Evolutionary conservation across 1,140 invertebrate species (phyloP), one percentile per base, ranked within the genome.

Genomic region (Whitmania pigra): DNA sequence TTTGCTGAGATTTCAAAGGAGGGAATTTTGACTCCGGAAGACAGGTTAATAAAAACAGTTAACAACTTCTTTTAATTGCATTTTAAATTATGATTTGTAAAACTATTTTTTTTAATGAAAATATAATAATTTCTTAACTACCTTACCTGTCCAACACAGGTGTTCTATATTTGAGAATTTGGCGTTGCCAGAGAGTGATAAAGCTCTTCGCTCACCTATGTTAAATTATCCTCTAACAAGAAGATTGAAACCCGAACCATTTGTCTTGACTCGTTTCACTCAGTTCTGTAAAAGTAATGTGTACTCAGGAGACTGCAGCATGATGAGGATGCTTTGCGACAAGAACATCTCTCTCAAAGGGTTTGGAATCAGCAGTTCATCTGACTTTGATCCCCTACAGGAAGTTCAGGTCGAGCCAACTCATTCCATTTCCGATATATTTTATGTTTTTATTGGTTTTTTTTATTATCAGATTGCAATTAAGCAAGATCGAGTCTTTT

Each of bases 1-100:
- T 92, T 92, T 80, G 89, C 89, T 1, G 88, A 88, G 0, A 88
- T 89, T 5, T 89, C 88, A 0, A 83, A 86, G 25, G 90, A 89
- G 0, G 83, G 84, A 40, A 80, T 92, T 2, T 83, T 92, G 17
- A 86, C 86, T 0, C 86, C 79, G 78, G 84, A 88, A 18, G 90
- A 92, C 79, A 72, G 57, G 57, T 63, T 0, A 13, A 63, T n/a
- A 49, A 49, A 49, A 15, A 15, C 13, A 49, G 43, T 49, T 17
- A 1, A 3, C 43, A 7, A 17, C 31, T 36, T 36, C 31, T 36
- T 36, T 36, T 2, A 36, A 36, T 6, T 3, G n/a, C n/a, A 36
- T 36, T 36, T 36, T 36, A 49, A 49, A 49, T 13, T 15, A 11
- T 11, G 9, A 1, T 49, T 17, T 1, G 43, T 17, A 13, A 49